phyloP scores from a whole-genome alignment of 1,140 invertebrate genomes.

The Oppia nitens region DNA sequence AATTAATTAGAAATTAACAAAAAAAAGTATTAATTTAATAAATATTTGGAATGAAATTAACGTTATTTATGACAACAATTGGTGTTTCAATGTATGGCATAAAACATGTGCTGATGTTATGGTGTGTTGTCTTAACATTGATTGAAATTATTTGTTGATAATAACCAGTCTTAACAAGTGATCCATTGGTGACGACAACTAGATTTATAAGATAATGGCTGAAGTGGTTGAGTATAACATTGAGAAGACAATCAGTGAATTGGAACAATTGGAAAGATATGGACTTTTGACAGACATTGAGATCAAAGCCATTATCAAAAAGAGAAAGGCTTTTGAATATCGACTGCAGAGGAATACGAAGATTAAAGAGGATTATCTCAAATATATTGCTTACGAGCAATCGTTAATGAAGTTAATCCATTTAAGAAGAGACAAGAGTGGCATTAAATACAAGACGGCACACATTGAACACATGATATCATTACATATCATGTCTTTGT shows the following conservation, averaged over 20 bases:
- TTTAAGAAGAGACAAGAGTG: constrained; percentile 26
- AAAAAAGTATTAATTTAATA: too few relatives aligned
- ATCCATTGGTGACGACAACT: too few relatives aligned
- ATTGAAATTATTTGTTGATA: too few relatives aligned
- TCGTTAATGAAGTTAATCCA: constrained; percentile 45
- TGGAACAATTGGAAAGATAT: constrained; percentile 49
- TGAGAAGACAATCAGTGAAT: constrained; percentile 49
- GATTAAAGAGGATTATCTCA: constrained; percentile 47
- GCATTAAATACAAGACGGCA: constrained; percentile 36
- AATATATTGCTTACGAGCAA: constrained; percentile 52
- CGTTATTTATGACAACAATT: too few relatives aligned
- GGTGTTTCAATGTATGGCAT: too few relatives aligned
- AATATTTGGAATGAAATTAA: too few relatives aligned
- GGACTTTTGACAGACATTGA: constrained; percentile 46
- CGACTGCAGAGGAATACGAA: constrained; percentile 46
- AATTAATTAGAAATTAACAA: too few relatives aligned
- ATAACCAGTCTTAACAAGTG: too few relatives aligned
- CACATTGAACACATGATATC: constrained; percentile 46
- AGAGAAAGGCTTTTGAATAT: constrained; percentile 49
- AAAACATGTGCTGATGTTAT: too few relatives aligned
- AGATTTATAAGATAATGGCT: constrained; percentile 36
- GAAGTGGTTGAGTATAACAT: constrained; percentile 51
- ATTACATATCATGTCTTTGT: constrained; percentile 42
- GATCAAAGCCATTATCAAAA: constrained; percentile 47
- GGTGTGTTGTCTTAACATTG: too few relatives aligned